These are phyloP conservation scores for Lucifuga dentata DNA, from an alignment of 2,113 vertebrate species.

Conservation along the genomic window DNA sequence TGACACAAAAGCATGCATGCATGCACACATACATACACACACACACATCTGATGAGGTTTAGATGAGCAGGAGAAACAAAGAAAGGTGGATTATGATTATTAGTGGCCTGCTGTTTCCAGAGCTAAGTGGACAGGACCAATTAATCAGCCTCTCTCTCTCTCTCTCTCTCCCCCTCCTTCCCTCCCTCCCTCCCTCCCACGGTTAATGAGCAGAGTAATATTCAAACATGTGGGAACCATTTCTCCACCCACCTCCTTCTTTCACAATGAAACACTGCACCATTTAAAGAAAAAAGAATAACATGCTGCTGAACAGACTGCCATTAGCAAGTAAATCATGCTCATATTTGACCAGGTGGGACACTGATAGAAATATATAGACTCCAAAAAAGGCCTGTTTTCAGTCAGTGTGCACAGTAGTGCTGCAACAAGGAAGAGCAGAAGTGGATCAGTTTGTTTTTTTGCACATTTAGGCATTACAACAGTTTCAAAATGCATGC, in stretches of 20 bases:
- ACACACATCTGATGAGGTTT: slow-evolving; percentile 42
- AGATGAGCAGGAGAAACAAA: slow-evolving; percentile 84
- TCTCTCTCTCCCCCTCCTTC: not conserved
- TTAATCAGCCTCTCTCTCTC: slow-evolving; percentile 85
- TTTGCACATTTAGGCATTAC: no score
- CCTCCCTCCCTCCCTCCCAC: slow-evolving; percentile 1
- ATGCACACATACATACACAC: slow-evolving; percentile 10
- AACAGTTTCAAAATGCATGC: no score
- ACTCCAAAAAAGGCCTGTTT: no score
- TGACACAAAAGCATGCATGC: slow-evolving; percentile 37
- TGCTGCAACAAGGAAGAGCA: no score
- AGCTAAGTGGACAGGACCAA: slow-evolving; percentile 81
- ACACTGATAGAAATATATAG: slow-evolving; percentile 45
- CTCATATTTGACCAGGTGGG: slow-evolving; percentile 57
- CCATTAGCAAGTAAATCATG: slow-evolving; percentile 50
- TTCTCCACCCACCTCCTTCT: slow-evolving; percentile 76
- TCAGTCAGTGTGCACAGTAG: no score
- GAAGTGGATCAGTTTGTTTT: no score
- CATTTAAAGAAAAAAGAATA: slow-evolving; percentile 79
- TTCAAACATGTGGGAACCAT: slow-evolving; percentile 92
- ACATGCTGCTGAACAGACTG: slow-evolving; percentile 65
- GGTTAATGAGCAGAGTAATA: slow-evolving; percentile 87
- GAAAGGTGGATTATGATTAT: slow-evolving; percentile 87
- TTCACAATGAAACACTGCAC: slow-evolving; percentile 84
- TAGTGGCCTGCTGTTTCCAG: slow-evolving; percentile 79